phyloP scores from a whole-genome alignment of 2,888 invertebrate species.

The Tachina lurida region DNA sequence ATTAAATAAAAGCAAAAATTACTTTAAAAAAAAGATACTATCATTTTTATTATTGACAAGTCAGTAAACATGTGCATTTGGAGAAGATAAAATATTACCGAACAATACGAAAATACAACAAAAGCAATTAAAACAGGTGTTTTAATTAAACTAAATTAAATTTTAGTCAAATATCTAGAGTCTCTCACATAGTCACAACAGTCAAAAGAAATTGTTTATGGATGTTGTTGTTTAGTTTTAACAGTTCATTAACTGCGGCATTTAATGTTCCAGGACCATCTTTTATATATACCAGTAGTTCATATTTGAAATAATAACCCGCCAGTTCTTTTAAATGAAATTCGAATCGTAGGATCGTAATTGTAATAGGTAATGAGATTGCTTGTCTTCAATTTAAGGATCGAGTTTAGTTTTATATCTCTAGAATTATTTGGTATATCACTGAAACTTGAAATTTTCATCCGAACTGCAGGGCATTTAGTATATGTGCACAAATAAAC shows the following conservation, averaged over 20 bases:
- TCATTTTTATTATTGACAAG: conserved; percentile 59
- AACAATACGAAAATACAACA: conserved; percentile 27
- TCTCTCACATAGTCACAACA: not conserved
- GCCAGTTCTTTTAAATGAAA: not conserved
- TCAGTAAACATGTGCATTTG: conserved; percentile 59
- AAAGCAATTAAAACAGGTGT: conserved; percentile 69
- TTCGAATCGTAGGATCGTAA: no score
- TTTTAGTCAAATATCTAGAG: conserved; percentile 3
- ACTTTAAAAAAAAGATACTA: not conserved
- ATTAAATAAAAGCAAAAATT: conserved; percentile 6
- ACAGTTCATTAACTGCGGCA: conserved; percentile 64
- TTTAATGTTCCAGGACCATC: conserved; percentile 33
- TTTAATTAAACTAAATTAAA: conserved; percentile 52
- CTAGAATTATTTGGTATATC: no score
- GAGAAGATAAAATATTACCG: conserved; percentile 33
- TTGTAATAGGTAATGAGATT: no score
- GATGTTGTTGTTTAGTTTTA: conserved; percentile 54
- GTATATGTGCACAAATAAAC: no score
- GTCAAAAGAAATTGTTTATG: conserved; percentile 34
- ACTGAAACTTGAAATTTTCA: no score
- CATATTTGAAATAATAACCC: not conserved
- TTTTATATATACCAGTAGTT: conserved; percentile 9
- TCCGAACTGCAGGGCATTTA: no score
- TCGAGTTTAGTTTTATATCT: no score
- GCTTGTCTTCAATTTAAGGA: no score